Percentiles rank a stretch among this genome's conserved stretches.
Conservation (phyloP, 37 sponge, comb jelly and placozoan species). For the Crambe crambe region DNA sequence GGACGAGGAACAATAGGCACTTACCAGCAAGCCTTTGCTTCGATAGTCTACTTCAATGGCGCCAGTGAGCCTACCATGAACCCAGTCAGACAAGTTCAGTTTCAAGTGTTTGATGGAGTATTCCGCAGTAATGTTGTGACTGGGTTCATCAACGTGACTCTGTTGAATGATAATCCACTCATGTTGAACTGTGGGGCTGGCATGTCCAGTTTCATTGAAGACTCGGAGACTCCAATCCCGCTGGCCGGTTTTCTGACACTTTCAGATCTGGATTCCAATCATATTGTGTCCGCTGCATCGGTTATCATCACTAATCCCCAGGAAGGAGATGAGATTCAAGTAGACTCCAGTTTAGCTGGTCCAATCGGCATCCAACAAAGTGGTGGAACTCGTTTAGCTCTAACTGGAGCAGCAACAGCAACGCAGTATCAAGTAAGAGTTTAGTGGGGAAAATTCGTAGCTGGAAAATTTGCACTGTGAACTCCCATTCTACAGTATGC, state of each 20-base stretch:
- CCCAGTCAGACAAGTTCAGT: constrained; percentile 1
- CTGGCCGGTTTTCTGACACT: constrained; percentile 19
- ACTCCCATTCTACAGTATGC: no score
- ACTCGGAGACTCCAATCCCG: constrained; percentile 13
- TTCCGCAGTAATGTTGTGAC: constrained; percentile 29
- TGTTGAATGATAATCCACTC: constrained; percentile 36
- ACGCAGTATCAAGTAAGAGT: constrained; percentile 28
- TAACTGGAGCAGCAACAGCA: constrained; percentile 34
- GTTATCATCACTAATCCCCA: constrained; percentile 4
- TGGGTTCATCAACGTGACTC: constrained; percentile 21
- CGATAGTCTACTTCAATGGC: constrained; percentile 45
- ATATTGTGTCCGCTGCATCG: constrained; percentile 31
- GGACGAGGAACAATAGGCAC: constrained; percentile 17
- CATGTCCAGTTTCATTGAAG: constrained; percentile 28
- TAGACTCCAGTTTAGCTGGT: constrained; percentile 4
- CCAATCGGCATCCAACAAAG: not conserved
- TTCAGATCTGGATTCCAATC: constrained; percentile 41
- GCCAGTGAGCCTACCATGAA: constrained; percentile 45
- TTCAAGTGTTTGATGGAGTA: constrained; percentile 57
- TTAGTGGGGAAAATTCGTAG: not conserved
- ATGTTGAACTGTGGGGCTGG: constrained; percentile 35
- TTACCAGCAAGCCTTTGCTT: constrained; percentile 35
- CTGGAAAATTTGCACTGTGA: no score
- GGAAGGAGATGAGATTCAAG: constrained; percentile 30
- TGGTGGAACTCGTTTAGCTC: not conserved